Percentiles rank a stretch among this genome's conserved stretches.
Evolutionary conservation across 2,888 invertebrate species (phyloP).

Genomic region (Drosophila rellima): DNA sequence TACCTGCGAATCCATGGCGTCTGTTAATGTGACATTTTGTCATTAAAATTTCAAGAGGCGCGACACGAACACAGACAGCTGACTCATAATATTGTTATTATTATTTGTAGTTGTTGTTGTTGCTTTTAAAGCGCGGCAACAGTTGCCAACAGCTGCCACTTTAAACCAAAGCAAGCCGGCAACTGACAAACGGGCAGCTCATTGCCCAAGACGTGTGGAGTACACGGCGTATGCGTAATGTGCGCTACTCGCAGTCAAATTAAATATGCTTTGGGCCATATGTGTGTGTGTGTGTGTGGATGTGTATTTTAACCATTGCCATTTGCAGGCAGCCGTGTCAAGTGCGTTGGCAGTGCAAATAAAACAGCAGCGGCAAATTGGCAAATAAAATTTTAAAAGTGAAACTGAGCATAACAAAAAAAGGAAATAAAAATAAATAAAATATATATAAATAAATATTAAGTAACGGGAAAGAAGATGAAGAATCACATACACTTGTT

Average conservation of each 20-base stretch:
- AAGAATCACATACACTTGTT: slow-evolving; percentile 28
- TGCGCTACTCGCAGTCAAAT: slow-evolving; percentile 55
- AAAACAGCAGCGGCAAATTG: slow-evolving; percentile 57
- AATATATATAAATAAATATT: slow-evolving; percentile 10
- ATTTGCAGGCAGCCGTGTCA: slow-evolving; percentile 28
- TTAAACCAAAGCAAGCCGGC: slow-evolving; percentile 4
- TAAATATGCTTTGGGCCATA: slow-evolving; percentile 68
- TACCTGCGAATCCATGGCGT: slow-evolving; percentile 35
- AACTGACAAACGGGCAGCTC: slow-evolving; percentile 13
- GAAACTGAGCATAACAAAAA: slow-evolving; percentile 42
- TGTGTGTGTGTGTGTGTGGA: slow-evolving; percentile 8
- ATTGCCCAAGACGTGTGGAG: slow-evolving; percentile 6
- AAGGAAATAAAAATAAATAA: slow-evolving; percentile 29
- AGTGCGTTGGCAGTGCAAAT: slow-evolving; percentile 41
- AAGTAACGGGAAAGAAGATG: not conserved
- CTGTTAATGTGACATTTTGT: slow-evolving; percentile 73
- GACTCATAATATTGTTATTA: slow-evolving; percentile 70
- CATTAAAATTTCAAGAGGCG: slow-evolving; percentile 71
- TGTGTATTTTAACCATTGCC: slow-evolving; percentile 6
- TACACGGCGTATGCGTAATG: slow-evolving; percentile 63
- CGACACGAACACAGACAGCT: slow-evolving; percentile 45
- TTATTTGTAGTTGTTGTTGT: slow-evolving; percentile 41
- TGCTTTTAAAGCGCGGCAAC: slow-evolving; percentile 33
- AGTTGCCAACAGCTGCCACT: slow-evolving; percentile 53
- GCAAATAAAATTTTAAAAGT: slow-evolving; percentile 67